Base-by-base conservation (phyloP, 2,888 invertebrate genomes). In the Rhamphomyia laevipes region DNA sequence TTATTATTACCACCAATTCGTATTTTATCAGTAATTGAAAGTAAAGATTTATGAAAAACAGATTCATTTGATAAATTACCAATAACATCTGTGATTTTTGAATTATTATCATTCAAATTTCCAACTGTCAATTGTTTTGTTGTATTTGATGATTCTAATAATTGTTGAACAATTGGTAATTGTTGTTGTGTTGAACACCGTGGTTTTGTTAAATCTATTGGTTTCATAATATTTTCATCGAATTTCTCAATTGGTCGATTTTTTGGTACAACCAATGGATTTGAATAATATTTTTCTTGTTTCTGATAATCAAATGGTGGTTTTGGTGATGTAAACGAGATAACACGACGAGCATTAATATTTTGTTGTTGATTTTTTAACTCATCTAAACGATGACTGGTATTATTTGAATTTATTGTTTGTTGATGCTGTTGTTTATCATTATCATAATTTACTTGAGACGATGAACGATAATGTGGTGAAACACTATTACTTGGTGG, bases 241-340 rank as follows among this genome's bases (percentile, higher is more conserved):
- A 62, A 65, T 41, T 51, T 63, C 17, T 61, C 52, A 55, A 37
- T 13, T 37, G 50, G 40, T 50, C 51, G 1, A 56, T 59, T 49
- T 67, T 68, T 1, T 63, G 63, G 49, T 65, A 66, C 1, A 64
- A 63, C 50, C 68, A 63, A 50, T 1, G 70, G 70, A 57, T 70
- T 69, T 6, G 70, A 68, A 51, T 70, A 70, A 58, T 70, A 70
- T 57, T 70, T 68, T 52, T 69, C 70, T 52, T 68, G 70, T 48
- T 70, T 70, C 46, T 68, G 67, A 51, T 68, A 68, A 51, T 70
- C 68, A 40, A 70, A 70, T 3, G 69, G 68, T 6, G 70, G 67
- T 53, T 70, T 70, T 0, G 68, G 67, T 11, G 66, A 68, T 3
- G 68, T 68, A 35, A 68, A 68, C 1, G 57, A 56, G 2, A 64